These are phyloP conservation scores for Haliclystus octoradiatus DNA, from an alignment of 30 jellyfish, hydroid and myxozoan genomes.

Conservation along the genomic window DNA sequence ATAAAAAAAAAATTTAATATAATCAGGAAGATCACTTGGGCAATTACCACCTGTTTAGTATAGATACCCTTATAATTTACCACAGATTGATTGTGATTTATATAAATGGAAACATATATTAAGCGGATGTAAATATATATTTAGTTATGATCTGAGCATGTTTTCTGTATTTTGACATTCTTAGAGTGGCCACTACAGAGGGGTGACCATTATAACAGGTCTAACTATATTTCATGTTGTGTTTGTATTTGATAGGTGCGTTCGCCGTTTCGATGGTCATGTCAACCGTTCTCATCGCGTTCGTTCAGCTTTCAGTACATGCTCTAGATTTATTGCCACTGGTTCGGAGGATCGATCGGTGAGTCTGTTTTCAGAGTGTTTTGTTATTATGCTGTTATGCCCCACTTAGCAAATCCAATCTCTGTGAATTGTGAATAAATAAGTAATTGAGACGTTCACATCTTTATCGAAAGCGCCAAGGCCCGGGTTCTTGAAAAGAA, in stretches of 20 bases:
- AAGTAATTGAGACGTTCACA: no score
- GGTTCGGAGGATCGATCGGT: constrained; percentile 98
- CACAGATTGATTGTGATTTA: no score
- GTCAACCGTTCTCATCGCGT: constrained; percentile 68
- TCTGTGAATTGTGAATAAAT: background rate
- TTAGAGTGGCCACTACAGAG: background rate
- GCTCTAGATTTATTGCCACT: constrained; percentile 84
- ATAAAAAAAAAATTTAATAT: no score
- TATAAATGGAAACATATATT: no score
- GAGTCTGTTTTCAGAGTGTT: constrained; percentile 6
- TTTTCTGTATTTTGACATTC: no score
- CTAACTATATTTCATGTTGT: background rate
- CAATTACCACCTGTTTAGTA: no score
- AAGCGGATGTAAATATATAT: no score
- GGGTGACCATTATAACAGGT: background rate
- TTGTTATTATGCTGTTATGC: background rate
- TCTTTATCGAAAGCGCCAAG: no score
- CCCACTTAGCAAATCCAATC: background rate
- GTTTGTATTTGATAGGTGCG: constrained; percentile 43
- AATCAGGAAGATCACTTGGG: no score
- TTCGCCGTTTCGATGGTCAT: constrained; percentile 87
- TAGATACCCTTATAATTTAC: no score
- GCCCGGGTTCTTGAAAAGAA: no score
- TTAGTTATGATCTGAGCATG: no score
- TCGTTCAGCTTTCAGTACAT: constrained; percentile 88